Percentiles rank a stretch among this genome's conserved stretches.
Conservation (phyloP, 2,113 vertebrate species). For the Hyaena hyaena region DNA sequence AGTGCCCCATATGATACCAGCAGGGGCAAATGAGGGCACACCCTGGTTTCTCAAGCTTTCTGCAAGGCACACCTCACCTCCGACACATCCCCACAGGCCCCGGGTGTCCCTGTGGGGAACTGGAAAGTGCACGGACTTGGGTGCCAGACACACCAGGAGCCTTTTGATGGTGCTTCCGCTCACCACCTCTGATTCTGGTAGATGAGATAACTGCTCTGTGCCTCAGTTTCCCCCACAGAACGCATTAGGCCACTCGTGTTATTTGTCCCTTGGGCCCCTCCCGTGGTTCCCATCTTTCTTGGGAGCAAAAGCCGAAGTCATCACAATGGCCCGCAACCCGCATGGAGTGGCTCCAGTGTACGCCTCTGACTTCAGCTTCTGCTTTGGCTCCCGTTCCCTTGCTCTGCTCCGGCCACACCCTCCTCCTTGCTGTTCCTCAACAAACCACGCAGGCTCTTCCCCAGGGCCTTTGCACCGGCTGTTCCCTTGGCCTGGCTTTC, state of each 20-base stretch:
- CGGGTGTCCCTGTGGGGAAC: background rate
- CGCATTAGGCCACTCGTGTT: background rate
- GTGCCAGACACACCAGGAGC: background rate
- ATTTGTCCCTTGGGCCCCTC: background rate
- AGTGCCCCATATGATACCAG: background rate
- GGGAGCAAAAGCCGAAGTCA: background rate
- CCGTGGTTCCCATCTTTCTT: background rate
- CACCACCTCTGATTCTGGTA: background rate
- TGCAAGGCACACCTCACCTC: background rate
- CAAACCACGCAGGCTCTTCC: rapidly evolving
- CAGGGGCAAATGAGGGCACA: background rate
- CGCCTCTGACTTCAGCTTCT: background rate
- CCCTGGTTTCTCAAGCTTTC: background rate
- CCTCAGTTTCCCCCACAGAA: background rate
- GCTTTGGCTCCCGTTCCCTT: too few species aligned
- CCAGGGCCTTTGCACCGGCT: background rate
- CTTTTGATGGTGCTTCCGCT: background rate
- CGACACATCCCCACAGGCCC: background rate
- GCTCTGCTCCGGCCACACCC: background rate
- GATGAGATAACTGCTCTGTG: background rate
- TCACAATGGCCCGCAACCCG: background rate
- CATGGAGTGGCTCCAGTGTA: rapidly evolving
- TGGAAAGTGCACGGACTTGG: rapidly evolving
- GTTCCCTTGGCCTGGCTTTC: background rate
- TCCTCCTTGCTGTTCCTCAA: background rate